Evolutionary conservation across 2,797 vertebrate genomes (phyloP).

Genomic region (Cryptoblepharus egeriae): DNA sequence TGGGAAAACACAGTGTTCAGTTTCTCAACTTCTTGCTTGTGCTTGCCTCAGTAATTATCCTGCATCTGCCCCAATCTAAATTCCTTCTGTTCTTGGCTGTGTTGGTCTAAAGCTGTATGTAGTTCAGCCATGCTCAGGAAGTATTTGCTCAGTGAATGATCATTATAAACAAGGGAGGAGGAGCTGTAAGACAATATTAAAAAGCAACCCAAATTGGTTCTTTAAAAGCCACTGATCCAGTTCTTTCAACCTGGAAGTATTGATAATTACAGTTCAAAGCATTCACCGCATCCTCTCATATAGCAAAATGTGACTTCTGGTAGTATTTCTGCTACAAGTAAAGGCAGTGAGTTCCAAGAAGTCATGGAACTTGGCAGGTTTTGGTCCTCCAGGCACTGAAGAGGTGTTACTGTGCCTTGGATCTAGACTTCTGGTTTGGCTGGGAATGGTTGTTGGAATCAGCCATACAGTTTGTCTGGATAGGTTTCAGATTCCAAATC

Average conservation of each 20-base stretch:
- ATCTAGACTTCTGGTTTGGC: conserved; percentile 11
- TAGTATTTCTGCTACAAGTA: conserved; percentile 20
- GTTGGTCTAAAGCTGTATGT: too few species aligned
- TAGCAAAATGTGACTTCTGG: conserved; percentile 23
- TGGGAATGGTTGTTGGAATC: neutral
- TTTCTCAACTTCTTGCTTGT: neutral
- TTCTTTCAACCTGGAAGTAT: neutral
- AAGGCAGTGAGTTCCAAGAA: conserved; percentile 19
- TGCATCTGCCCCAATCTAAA: neutral
- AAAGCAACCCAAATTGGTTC: neutral
- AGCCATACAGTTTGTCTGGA: neutral
- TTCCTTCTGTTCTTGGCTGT: neutral
- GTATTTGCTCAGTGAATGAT: neutral
- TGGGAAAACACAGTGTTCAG: neutral
- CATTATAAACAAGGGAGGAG: neutral
- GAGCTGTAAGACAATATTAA: neutral
- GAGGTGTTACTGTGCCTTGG: neutral
- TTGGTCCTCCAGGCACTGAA: neutral
- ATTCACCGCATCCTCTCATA: conserved; percentile 50
- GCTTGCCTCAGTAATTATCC: neutral
- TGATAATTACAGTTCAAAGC: conserved; percentile 58
- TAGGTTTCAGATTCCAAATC: conserved; percentile 1
- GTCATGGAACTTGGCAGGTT: neutral
- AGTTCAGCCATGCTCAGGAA: neutral
- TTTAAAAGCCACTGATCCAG: neutral